phyloP scores from a whole-genome alignment of 2,888 invertebrate species.

The Glyphotaelius pellucidus region DNA sequence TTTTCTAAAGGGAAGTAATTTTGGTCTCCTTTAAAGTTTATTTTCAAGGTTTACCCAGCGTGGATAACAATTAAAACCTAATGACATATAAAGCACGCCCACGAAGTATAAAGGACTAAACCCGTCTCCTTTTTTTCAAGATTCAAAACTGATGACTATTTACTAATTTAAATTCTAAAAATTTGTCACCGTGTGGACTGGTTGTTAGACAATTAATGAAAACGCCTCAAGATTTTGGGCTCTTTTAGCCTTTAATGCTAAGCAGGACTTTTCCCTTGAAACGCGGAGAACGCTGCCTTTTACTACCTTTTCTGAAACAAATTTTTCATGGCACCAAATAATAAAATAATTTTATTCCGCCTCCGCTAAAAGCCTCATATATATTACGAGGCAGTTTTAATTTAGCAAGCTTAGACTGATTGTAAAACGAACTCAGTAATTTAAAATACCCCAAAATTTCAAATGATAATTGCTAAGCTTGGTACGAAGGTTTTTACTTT shows the following conservation, averaged over 20 bases:
- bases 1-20: background rate
- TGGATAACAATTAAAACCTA: background rate
- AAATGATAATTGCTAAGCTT: background rate
- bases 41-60: background rate
- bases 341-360: conserved; percentile 30
- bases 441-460: background rate
- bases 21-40: background rate
- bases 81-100: conserved; percentile 11
- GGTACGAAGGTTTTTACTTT: background rate
- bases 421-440: background rate
- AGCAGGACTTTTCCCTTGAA: conserved; percentile 4
- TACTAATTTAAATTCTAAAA: background rate
- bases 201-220: conserved; percentile 44
- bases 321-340: background rate
- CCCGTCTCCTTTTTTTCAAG: background rate
- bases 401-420: background rate
- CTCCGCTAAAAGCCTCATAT: background rate
- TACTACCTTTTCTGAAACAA: background rate
- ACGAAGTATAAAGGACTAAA: conserved; percentile 22
- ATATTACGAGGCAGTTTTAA: background rate
- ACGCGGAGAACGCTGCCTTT: background rate
- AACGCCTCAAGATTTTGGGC: conserved; percentile 32
- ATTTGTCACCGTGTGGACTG: background rate
- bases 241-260: conserved; percentile 35
- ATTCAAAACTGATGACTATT: background rate